Conservation (phyloP, 2,113 vertebrate genomes). For the Pedetes capensis region DNA sequence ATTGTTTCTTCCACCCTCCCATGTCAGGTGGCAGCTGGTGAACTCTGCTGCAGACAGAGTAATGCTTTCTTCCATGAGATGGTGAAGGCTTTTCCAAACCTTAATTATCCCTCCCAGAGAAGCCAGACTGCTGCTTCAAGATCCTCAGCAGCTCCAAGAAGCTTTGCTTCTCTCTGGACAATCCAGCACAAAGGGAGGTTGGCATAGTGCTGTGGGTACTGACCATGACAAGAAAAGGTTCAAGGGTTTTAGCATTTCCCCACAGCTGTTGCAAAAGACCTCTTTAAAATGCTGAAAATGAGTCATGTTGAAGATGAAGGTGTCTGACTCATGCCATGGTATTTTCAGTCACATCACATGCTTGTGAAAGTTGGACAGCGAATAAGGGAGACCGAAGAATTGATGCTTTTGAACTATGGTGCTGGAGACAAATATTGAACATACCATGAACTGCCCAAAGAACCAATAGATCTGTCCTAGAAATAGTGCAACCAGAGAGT, state of each 20-base stretch:
- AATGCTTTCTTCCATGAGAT: background rate
- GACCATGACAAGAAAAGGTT: background rate
- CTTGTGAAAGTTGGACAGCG: no score
- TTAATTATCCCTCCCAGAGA: background rate
- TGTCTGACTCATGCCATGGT: no score
- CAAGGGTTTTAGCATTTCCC: background rate
- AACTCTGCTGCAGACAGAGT: background rate
- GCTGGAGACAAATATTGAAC: no score
- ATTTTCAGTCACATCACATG: no score
- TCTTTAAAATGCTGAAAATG: no score
- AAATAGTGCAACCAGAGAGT: no score
- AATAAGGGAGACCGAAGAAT: no score
- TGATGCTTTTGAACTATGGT: no score
- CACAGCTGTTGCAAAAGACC: no score
- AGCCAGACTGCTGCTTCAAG: background rate
- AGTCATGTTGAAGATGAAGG: no score
- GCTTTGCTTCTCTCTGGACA: background rate
- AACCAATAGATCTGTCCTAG: no score
- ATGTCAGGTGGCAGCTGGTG: background rate
- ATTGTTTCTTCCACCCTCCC: background rate
- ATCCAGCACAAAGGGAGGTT: background rate
- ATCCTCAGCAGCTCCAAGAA: background rate
- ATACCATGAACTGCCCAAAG: no score
- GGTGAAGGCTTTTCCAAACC: background rate
- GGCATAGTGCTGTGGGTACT: background rate